These are phyloP conservation scores for Amblyjoppa proteus DNA, from an alignment of 2,888 invertebrate species.

Conservation along the genomic window DNA sequence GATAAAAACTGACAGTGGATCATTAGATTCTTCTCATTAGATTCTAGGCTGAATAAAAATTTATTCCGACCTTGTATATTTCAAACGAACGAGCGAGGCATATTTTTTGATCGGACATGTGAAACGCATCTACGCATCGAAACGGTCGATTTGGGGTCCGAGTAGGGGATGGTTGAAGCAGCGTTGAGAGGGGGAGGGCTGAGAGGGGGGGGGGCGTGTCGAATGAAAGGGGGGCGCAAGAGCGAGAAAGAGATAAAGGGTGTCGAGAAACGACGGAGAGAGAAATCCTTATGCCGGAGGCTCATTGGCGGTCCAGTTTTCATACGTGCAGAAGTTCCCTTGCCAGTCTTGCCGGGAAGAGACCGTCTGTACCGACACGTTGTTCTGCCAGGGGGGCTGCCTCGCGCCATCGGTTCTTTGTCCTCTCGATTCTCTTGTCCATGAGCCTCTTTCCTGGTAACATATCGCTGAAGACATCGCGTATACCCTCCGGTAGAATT, in stretches of 20 bases:
- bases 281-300: slow-evolving; percentile 56
- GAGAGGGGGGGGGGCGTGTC: background rate
- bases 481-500: slow-evolving; percentile 5
- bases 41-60: background rate
- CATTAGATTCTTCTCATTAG: background rate
- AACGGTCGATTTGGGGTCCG: slow-evolving; percentile 40
- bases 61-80: background rate
- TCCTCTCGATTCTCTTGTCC: slow-evolving; percentile 48
- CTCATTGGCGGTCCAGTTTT: slow-evolving; percentile 66
- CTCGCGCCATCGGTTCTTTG: slow-evolving; percentile 63
- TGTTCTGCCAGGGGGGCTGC: slow-evolving; percentile 54
- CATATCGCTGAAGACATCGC: slow-evolving; percentile 4
- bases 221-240: slow-evolving; percentile 57
- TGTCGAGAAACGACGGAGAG: slow-evolving; percentile 14
- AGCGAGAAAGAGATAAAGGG: slow-evolving; percentile 37
- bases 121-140: slow-evolving; percentile 34
- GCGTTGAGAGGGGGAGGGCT: background rate
- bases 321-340: slow-evolving; percentile 33
- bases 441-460: background rate
- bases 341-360: slow-evolving; percentile 6
- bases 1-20: background rate
- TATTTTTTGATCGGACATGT: background rate
- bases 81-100: background rate
- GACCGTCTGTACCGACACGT: slow-evolving; percentile 42
- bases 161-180: slow-evolving; percentile 31